Conservation (phyloP, 2,113 vertebrate species). For the Opisthocomus hoazin region DNA sequence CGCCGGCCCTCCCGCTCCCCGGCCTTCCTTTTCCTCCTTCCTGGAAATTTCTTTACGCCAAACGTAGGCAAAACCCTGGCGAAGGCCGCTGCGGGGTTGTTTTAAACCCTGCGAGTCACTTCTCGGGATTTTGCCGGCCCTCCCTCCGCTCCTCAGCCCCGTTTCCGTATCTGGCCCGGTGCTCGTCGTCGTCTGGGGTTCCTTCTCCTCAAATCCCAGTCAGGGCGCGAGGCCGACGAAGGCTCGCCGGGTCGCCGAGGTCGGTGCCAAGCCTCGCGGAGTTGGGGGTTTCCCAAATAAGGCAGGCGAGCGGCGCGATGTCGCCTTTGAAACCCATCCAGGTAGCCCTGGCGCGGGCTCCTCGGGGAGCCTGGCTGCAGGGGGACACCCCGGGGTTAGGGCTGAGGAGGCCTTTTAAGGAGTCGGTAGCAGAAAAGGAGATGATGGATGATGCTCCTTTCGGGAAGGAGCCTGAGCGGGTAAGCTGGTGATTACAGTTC, state of each 20-base stretch:
- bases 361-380: neutral
- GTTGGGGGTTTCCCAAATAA: conserved; percentile 48
- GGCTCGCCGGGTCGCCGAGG: neutral
- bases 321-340: neutral
- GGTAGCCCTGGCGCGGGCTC: conserved; percentile 11
- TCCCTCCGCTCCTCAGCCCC: neutral
- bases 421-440: conserved; percentile 27
- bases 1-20: neutral
- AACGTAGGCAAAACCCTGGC: neutral
- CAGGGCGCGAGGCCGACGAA: neutral
- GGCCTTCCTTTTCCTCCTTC: neutral
- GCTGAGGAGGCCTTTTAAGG: conserved; percentile 52
- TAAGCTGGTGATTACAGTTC: conserved; percentile 31
- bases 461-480: neutral
- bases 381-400: neutral
- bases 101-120: neutral
- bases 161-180: neutral
- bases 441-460: conserved; percentile 17
- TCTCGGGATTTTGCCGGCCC: neutral
- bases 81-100: neutral
- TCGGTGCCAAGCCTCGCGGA: neutral
- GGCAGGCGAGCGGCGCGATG: neutral
- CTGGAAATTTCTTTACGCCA: neutral
- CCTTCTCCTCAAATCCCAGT: neutral
- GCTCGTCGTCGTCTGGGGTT: neutral